Base-by-base conservation (phyloP, 2,113 vertebrate species). In the Calyptommatus sinebrachiatus region DNA sequence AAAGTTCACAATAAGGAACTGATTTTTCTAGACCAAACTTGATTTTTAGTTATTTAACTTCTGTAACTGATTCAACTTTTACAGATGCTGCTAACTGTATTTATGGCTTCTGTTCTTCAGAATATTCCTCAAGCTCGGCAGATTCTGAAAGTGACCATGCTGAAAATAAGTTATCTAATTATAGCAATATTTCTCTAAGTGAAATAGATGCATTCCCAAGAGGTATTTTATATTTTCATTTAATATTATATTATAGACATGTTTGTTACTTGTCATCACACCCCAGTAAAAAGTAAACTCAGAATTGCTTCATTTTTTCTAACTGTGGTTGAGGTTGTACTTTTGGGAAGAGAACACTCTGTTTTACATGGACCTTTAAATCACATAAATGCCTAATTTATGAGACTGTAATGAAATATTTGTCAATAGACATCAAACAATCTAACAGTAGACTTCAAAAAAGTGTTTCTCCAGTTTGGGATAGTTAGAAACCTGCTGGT, bases 91-190 rank as follows among this genome's bases (percentile, higher is more conserved):
- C 57, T 80, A 28, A 80, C 67, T 74, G 22, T 70, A 82, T 74
- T 50, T 10, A 67, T 28, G 70, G 0, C 79, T 48, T 78, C 83
- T 41, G 21, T 74, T 88, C 79, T 85, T 71, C 29, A 89, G 89
- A 48, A 65, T 78, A 24, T 77, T 31, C 77, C 61, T 87, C 75
- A 76, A 80, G 66, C 75, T 84, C 78, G 80, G 48, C 3, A 48
- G 79, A 85, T 80, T 91, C 86, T 76, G 87, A 60, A 79, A 86
- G 83, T 82, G 81, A 80, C 22, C 65, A 53, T 46, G 29, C 2
- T 79, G 88, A 85, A 87, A 77, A 29, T 24, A 66, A 78, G 6
- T 63, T 10, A 50, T 68, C 0, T 0, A 74, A 48, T 61, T 81
- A 82, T 24, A 71, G n/a, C 86, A 86, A 77, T 57, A 6, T 11